Evolutionary conservation across 2,797 vertebrate genomes (phyloP), one percentile per base, ranked within the genome.

Genomic region (Pachyuromys duprasi): DNA sequence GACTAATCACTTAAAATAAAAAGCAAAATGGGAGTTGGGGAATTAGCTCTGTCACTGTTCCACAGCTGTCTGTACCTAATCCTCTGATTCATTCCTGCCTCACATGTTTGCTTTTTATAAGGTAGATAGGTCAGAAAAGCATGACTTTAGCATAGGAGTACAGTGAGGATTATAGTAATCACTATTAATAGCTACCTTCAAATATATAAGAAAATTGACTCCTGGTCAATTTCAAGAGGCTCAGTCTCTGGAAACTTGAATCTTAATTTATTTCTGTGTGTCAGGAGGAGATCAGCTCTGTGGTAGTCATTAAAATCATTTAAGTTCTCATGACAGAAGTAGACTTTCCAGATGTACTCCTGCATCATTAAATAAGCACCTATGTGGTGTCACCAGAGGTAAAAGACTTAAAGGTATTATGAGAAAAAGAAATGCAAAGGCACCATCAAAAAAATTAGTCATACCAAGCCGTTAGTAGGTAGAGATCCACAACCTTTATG

Each of bases 311-410:
- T 90, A 89, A 88, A 92, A 90, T 95, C 67, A 74, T 53, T 93
- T 69, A 94, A 39, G 79, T 75, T 95, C 88, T 78, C 31, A 81
- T 26, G 82, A 79, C 74, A 91, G 69, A 75, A 89, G 74, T 74
- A 94, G 74, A 86, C 18, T 2, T 57, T 74, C 70, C 45, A 63
- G 63, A 95, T 36, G 65, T 45, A 42, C 55, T 79, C 82, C 93
- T 80, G 67, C 45, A 39, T 89, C 11, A 0, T 94, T 97, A 96
- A 92, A 91, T 96, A 83, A 93, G 80, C 90, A 96, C 93, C 93
- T 95, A 95, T 60, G 79, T 81, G 39, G 20, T 84, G 5, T 75
- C 65, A 22, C 22, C 53, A 75, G 67, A 94, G 76, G 24, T 57
- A 24, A 92, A 93, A 28, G 62, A 70, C 81, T 79, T 81, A 89